Base-by-base conservation (phyloP, 1,140 invertebrate genomes). In the Scaptomyza pallida region DNA sequence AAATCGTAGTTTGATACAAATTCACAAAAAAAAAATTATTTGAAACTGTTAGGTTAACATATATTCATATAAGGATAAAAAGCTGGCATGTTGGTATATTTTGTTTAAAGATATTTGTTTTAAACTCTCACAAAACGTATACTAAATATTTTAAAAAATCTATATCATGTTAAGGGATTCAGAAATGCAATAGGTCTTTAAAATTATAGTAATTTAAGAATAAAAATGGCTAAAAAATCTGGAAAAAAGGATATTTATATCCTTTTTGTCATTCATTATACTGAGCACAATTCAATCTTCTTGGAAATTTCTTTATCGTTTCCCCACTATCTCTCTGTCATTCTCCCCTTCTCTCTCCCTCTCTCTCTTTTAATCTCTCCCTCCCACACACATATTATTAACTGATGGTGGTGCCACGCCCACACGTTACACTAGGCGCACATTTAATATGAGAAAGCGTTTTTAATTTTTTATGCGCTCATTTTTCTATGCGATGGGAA, bases 391-490 rank as follows among this genome's bases (percentile, higher is more conserved):
- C 65, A 65, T 71, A 78, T 83, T 83, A 83, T 82, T 78, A 82
- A 82, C 78, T 72, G 55, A 47, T 52, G 55, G 10, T 44, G 21
- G 43, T 48, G 56, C 41, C 67, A 57, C 78, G 43, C 67, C 51
- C 55, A 61, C 17, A 43, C 35, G 26, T 44, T 43, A 69, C 55
- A 72, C 79, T 86, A 81, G 81, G 68, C 81, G 81, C 70, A 86
- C 77, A 86, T 86, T 81, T 86, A 88, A 88, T 81, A 86, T 86
- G 82, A 88, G 82, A 82, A 82, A 86, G 77, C 80, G 78, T 73
- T 82, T 86, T 86, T 63, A 81, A 88, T 86, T 86, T 86, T 86
- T 86, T 86, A 86, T 88, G 51, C 55, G 62, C 72, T 69, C 75
- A 69, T 64, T 80, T 71, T 62, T 75, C 56, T 55, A 78, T 68